These are phyloP conservation scores for Liodrosophila aerea DNA, from an alignment of 2,888 invertebrate species.

Conservation along the genomic window DNA sequence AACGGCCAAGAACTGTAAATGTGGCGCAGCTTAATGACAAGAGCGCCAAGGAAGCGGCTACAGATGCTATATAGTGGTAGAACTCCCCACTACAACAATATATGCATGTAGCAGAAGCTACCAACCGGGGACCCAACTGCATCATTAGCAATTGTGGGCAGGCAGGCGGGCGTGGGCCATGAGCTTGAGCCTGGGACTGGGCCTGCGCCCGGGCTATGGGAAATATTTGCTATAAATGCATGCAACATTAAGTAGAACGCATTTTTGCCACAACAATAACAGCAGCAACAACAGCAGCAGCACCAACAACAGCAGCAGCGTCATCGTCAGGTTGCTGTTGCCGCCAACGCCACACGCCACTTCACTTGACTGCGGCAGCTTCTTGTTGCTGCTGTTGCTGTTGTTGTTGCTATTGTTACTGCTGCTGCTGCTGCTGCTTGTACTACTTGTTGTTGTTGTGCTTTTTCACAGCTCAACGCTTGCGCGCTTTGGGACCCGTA, in stretches of 20 bases:
- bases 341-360: conserved; percentile 68
- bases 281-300: conserved; percentile 30
- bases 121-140: conserved; percentile 27
- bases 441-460: conserved; percentile 35
- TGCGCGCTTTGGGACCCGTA: conserved; percentile 61
- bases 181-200: conserved; percentile 40
- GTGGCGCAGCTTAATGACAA: conserved; percentile 72
- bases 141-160: conserved; percentile 72
- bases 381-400: conserved; percentile 36
- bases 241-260: conserved; percentile 76
- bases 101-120: conserved; percentile 2
- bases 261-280: conserved; percentile 54
- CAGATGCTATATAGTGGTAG: too few relatives aligned
- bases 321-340: conserved; percentile 34
- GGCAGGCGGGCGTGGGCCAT: conserved; percentile 51
- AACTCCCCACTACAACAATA: too few relatives aligned
- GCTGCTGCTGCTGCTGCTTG: conserved; percentile 33
- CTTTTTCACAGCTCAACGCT: conserved; percentile 72
- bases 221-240: conserved; percentile 77
- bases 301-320: conserved; percentile 28
- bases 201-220: too few relatives aligned
- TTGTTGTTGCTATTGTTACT: conserved; percentile 28
- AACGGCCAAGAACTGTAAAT: conserved; percentile 74
- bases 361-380: conserved; percentile 67
- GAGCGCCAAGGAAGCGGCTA: conserved; percentile 55